phyloP scores from a whole-genome alignment of 2,888 invertebrate species.

The Anthophora plumipes region DNA sequence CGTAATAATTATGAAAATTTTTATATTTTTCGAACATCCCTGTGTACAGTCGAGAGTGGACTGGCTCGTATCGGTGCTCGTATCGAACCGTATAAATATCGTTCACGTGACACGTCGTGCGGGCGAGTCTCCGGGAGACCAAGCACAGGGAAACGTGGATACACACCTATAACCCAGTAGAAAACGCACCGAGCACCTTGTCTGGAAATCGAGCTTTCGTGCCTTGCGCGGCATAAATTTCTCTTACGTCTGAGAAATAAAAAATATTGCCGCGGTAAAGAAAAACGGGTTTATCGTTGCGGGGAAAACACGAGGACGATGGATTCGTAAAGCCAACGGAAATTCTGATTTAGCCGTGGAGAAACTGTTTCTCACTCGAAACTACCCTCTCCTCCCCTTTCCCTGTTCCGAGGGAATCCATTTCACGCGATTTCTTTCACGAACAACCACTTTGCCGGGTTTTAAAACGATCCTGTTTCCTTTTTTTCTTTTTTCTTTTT shows the following conservation, averaged over 20 bases:
- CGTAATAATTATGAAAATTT: constrained; percentile 36
- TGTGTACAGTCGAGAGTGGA: not conserved
- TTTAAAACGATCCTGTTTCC: not conserved
- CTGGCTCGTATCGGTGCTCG: constrained; percentile 27
- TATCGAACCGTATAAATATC: constrained; percentile 61
- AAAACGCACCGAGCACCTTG: too few species aligned
- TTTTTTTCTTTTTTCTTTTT: too few species aligned
- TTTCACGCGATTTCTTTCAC: not conserved
- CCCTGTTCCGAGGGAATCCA: not conserved
- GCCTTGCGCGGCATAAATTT: constrained; percentile 52
- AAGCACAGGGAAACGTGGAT: constrained; percentile 38
- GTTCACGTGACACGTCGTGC: constrained; percentile 48
- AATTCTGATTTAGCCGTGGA: constrained; percentile 20
- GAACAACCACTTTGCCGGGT: not conserved
- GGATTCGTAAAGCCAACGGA: constrained; percentile 14
- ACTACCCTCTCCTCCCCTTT: not conserved
- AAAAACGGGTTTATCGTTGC: constrained; percentile 54
- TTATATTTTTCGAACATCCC: constrained; percentile 25
- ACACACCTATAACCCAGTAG: too few species aligned
- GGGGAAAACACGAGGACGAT: constrained; percentile 18
- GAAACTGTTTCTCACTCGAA: not conserved
- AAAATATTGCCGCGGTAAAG: constrained; percentile 51
- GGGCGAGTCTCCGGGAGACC: constrained; percentile 8
- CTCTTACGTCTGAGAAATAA: constrained; percentile 44
- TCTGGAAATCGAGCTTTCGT: constrained; percentile 49